Evolutionary conservation across 2,888 invertebrate species (phyloP), one percentile per base, ranked within the genome.

Genomic region (Monopis laevigella): DNA sequence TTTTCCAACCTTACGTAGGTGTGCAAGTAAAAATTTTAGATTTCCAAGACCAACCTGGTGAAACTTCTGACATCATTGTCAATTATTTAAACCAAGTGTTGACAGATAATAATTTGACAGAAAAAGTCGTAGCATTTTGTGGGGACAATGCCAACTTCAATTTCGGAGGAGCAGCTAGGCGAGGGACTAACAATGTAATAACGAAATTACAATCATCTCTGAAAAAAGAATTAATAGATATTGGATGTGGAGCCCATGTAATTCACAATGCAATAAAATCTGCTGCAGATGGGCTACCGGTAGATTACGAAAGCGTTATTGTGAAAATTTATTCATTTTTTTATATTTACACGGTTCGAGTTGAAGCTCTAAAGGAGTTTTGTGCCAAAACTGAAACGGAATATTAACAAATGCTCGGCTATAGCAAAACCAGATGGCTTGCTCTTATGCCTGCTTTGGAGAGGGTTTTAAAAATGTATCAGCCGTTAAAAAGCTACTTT

Each of bases 401-500:
- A 28, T 40, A 40, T 35, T 19, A n/a, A n/a, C n/a, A n/a, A n/a
- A 34, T 38, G 29, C 38, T 38, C 1, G 38, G 43, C 40, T 41
- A 43, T 16, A 41, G 43, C 26, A 43, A 43, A 41, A 43, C 40
- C 6, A 43, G 43, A 11, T 43, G 41, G 43, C 40, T 41, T 38
- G 38, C 38, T 11, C 24, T 38, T n/a, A 29, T 21, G 30, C 47
- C 47, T 29, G 45, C 45, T 0, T 14, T 48, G n/a, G 45, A 45
- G 7, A 50, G 54, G 14, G 44, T 52, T 50, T 47, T 55, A 45
- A 56, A 58, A 55, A 56, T 56, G 53, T 58, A 45, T 43, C 49
- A 51, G 48, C 51, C 55, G 13, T 52, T 56, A 44, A 56, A 53
- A 51, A 48, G 30, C 45, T 57, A 58, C 45, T 57, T 58, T 51